Evolutionary conservation across 2,797 vertebrate species (phyloP).

Genomic region (Urophycis tenuis): DNA sequence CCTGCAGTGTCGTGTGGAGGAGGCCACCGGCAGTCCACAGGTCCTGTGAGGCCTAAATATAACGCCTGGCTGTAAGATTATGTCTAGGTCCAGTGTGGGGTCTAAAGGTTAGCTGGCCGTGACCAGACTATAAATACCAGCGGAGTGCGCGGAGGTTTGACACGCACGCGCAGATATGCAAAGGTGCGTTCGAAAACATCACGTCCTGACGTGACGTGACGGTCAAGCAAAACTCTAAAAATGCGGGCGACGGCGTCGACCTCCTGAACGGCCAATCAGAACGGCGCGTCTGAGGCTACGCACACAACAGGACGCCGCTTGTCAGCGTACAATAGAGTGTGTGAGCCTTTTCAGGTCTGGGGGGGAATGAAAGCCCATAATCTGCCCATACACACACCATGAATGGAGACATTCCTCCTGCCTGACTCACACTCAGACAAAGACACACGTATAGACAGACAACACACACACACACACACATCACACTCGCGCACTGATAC

Average conservation of each 20-base stretch:
- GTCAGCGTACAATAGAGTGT: conserved; percentile 32
- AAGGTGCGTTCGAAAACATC: background rate
- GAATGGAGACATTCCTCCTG: conserved; percentile 62
- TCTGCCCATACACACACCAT: conserved; percentile 57
- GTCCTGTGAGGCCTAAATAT: background rate
- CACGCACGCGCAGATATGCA: conserved; percentile 15
- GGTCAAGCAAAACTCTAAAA: background rate
- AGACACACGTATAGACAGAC: conserved; percentile 12
- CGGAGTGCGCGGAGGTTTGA: background rate
- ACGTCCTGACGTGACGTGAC: background rate
- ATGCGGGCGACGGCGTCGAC: background rate
- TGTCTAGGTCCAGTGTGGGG: conserved; percentile 12
- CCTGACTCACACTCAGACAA: conserved; percentile 45
- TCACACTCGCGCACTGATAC: conserved; percentile 2
- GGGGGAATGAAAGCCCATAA: conserved; percentile 56
- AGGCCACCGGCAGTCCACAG: conserved; percentile 4
- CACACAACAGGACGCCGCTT: background rate
- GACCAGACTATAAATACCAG: conserved; percentile 23
- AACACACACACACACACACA: conserved; percentile 5
- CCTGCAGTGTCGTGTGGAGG: background rate
- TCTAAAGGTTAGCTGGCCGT: conserved; percentile 11
- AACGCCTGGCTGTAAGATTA: background rate
- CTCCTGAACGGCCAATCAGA: background rate
- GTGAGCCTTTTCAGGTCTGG: conserved; percentile 63
- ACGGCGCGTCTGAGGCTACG: background rate